Evolutionary conservation across 1,140 invertebrate species (phyloP), one percentile per base, ranked within the genome.

Genomic region (Drosophila melanica): DNA sequence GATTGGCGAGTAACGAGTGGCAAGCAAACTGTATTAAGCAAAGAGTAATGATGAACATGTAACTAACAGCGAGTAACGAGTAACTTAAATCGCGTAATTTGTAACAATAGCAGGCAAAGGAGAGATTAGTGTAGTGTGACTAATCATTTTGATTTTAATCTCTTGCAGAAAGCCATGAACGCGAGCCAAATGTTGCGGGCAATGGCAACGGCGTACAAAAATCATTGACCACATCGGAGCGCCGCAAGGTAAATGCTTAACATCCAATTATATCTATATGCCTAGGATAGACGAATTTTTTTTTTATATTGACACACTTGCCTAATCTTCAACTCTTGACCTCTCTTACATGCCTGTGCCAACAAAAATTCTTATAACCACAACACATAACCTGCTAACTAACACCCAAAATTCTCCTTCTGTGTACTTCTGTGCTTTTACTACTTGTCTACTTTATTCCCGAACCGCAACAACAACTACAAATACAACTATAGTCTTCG

Each of bases 141-240:
- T 54, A 12, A 10, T n/a, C 6, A 27, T 8, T 1, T 23, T 44
- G n/a, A 33, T 30, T 45, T 12, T 8, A n/a, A 0, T 37, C 10
- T 50, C 8, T 67, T 63, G 39, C 55, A 90, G 85, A 90, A 51
- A 75, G 57, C n/a, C 57, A 70, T 59, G 72, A 77, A 41, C 57
- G 64, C 39, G 76, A 79, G 27, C 60, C 72, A 57, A 58, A 30
- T 47, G 59, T 74, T 12, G 66, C 64, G 6, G 60, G 74, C 37
- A 66, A 70, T 57, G 63, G 79, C 42, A 75, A 75, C 14, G 82
- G 74, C n/a, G 63, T 90, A 42, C 94, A 95, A 16, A 96, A 96
- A 90, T 96, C 95, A 1, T 94, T 96, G 0, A 96, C 95, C 71
- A 96, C 95, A 0, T 95, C 95, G 0, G 95, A 96, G 78, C 92